A percentile compares a stretch with the other conserved stretches of the same genome.
phyloP scores from a whole-genome alignment of 2,113 vertebrate genomes.

The Psilopsiagon aurifrons region DNA sequence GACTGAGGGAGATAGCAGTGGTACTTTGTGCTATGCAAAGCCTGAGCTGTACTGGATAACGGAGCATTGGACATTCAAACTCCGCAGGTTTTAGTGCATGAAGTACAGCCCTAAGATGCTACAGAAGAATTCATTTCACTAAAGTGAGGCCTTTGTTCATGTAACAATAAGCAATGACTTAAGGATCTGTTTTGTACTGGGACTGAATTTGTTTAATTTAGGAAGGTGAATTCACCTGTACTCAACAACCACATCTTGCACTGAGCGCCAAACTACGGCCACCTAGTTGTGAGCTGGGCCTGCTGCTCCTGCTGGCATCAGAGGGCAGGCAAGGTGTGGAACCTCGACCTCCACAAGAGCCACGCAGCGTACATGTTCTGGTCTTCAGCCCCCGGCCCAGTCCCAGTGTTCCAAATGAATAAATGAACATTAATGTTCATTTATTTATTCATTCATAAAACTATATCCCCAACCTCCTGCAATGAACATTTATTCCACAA shows the following conservation, averaged over 20 bases:
- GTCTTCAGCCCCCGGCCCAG: neutral
- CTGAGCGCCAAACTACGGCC: neutral
- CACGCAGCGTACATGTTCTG: neutral
- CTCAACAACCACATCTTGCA: neutral
- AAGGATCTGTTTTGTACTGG: neutral
- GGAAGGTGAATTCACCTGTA: neutral
- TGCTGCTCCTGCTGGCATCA: neutral
- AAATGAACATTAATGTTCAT: neutral
- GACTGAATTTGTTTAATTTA: neutral
- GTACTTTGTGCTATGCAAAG: neutral
- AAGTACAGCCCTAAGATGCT: neutral
- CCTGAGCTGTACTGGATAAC: neutral
- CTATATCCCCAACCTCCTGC: neutral
- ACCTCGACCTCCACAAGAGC: neutral
- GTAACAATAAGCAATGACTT: neutral
- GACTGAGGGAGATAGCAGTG: neutral
- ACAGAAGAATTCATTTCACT: neutral
- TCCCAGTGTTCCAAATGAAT: neutral
- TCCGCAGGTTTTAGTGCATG: neutral
- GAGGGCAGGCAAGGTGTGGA: neutral
- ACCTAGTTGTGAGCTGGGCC: neutral
- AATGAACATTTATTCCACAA: neutral
- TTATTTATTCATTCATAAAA: neutral
- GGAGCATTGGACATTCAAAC: neutral
- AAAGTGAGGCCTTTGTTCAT: neutral